Base-by-base conservation (phyloP, 2,888 invertebrate species). In the Matsumyia berberina region DNA sequence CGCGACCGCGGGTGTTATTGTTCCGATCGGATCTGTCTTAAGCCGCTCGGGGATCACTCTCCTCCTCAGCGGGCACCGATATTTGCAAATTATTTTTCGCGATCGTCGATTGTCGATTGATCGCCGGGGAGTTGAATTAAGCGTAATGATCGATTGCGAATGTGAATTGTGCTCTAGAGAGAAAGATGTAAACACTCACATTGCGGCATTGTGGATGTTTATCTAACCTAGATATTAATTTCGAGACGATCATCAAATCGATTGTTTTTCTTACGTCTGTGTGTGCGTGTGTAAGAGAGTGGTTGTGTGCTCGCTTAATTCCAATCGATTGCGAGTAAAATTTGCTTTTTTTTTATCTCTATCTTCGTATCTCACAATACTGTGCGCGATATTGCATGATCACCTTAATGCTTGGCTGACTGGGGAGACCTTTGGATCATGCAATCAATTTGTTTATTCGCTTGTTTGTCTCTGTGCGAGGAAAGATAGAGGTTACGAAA, bases 141-240 rank as follows among this genome's bases (percentile, higher is more conserved):
- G 39, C 57, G 29, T 46, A 46, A 46, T 49, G 74, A 74, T 70
- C 62, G 64, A 70, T 64, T 55, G 67, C 46, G 39, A 66, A 57
- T 55, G 57, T 57, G 39, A 64, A 78, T 57, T 73, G 58, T 51
- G 58, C 15, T 53, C 49, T 15, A 72, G 37, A 46, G 46, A 33
- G 9, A 53, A 44, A 64, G 17, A 35, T 46, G 51, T 60, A 55
- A 77, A 67, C 66, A 19, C 39, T 37, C 33, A 12, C 12, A 53
- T 17, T 33, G 8, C 33, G 33, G 44, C 46, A 33, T 46, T 81
- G 60, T 55, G 42, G 33, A 57, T 35, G 15, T 81, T 76, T 81
- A 39, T 70, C 33, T 77, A 66, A 66, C 64, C 70, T 51, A 70
- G 62, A 55, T 72, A 37, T 72, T 72, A 77, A 57, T 74, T 74